Evolutionary conservation across 2,113 vertebrate species (phyloP).

Genomic region (Tachuris rubrigastra): DNA sequence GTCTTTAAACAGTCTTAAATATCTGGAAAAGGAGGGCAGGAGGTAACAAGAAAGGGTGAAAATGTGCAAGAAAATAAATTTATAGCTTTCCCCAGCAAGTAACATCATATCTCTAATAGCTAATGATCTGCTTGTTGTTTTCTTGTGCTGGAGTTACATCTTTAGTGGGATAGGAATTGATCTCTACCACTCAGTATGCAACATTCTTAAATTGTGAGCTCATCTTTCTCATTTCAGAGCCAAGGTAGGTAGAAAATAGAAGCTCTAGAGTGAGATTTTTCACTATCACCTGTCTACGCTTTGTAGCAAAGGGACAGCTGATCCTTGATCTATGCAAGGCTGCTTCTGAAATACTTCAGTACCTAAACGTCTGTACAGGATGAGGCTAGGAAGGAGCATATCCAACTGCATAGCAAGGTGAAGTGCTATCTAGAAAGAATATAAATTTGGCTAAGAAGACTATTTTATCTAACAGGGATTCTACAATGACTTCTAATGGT

Average conservation of each 20-base stretch:
- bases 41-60: not conserved
- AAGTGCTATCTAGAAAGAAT: not conserved
- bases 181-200: not conserved
- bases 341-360: not conserved
- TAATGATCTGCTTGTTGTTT: not conserved
- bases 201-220: not conserved
- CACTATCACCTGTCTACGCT: not conserved
- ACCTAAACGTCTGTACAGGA: not conserved
- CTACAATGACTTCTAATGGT: not conserved
- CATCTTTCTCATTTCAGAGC: not conserved
- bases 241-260: not conserved
- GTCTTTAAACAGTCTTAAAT: not conserved
- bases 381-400: not conserved
- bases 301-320: not conserved
- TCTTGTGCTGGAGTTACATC: not conserved
- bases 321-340: not conserved
- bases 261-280: not conserved
- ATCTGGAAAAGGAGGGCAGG: not conserved
- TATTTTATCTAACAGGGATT: not conserved
- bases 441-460: not conserved
- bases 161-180: not conserved
- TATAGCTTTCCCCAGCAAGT: not conserved
- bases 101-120: not conserved
- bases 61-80: not conserved
- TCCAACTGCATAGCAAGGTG: not conserved